Evolutionary conservation across 2,888 invertebrate genomes (phyloP).

Genomic region (Sycophila texana): DNA sequence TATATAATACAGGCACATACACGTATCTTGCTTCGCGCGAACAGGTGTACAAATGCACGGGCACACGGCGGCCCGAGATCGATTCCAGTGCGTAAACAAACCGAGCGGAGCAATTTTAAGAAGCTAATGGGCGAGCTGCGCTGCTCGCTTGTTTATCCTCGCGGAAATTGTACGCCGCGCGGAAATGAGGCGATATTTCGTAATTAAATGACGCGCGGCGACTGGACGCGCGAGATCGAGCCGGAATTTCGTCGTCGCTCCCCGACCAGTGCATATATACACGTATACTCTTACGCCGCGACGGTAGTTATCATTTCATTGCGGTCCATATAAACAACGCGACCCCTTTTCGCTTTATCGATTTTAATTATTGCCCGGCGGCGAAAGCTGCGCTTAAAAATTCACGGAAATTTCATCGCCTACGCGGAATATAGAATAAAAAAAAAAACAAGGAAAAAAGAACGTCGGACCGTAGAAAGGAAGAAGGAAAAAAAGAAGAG

Average conservation of each 20-base stretch:
- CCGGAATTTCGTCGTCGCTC: background rate
- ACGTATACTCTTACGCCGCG: too few species aligned
- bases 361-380: too few species aligned
- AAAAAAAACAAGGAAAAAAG: too few species aligned
- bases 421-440: too few species aligned
- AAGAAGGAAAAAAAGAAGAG: too few species aligned
- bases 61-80: background rate
- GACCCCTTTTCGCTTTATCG: too few species aligned
- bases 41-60: conserved; percentile 3
- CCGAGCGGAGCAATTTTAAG: conserved; percentile 8
- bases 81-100: conserved; percentile 27
- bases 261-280: background rate
- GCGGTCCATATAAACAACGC: too few species aligned
- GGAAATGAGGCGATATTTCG: conserved; percentile 32
- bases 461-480: too few species aligned
- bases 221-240: background rate
- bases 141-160: conserved; percentile 24
- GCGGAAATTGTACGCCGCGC: conserved; percentile 25
- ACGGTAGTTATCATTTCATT: too few species aligned
- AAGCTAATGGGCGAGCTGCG: conserved; percentile 5
- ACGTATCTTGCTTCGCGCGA: conserved; percentile 42
- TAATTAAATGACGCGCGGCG: background rate
- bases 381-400: too few species aligned
- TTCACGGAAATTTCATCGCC: too few species aligned
- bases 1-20: too few species aligned